Base-by-base conservation (phyloP, 2,113 vertebrate species). In the Murina feae region DNA sequence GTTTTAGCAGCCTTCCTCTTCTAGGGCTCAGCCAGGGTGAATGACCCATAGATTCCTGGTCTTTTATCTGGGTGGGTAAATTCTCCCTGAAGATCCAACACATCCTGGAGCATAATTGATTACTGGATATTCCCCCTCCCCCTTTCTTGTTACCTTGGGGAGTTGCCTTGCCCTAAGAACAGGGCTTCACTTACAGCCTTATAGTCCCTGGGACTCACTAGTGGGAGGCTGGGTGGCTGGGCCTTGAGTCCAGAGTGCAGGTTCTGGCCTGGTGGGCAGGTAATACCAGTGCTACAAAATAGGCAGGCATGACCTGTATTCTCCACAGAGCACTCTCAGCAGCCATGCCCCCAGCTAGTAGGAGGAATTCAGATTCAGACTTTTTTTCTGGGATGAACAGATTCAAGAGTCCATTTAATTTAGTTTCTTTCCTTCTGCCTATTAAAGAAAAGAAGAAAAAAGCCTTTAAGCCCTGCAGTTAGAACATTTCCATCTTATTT, bases 181-280 rank as follows among this genome's bases (percentile, higher is more conserved):
- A 90, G 4, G 65, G 83, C 66, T 92, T 96, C 96, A 97, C 95
- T 98, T 96, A 98, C 68, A 97, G 91, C 94, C 37, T 95, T 97
- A 90, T 80, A 97, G 91, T 95, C 96, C 97, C 97, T 97, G 94
- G 16, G 94, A 81, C 97, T 97, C 95, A 85, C 93, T 96, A 95
- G 37, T 89, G 42, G 72, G 44, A 89, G 11, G 11, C 47, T 69
- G 28, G n/a, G 21, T 58, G 16, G 30, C 90, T 91, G 93, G 97
- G 88, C 95, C 96, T 98, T 97, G 91, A 97, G 97, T 97, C 93
- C 85, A 95, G 89, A 95, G 58, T 86, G 92, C 93, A 93, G 85
- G 96, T 95, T 86, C 86, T 55, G 44, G 72, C 39, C 44, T 37
- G 25, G 1, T 58, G 58, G 44, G 11, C 76, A 65, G 37, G 51